Base-by-base conservation (phyloP, 2,113 vertebrate species). In the Serilophus lunatus region DNA sequence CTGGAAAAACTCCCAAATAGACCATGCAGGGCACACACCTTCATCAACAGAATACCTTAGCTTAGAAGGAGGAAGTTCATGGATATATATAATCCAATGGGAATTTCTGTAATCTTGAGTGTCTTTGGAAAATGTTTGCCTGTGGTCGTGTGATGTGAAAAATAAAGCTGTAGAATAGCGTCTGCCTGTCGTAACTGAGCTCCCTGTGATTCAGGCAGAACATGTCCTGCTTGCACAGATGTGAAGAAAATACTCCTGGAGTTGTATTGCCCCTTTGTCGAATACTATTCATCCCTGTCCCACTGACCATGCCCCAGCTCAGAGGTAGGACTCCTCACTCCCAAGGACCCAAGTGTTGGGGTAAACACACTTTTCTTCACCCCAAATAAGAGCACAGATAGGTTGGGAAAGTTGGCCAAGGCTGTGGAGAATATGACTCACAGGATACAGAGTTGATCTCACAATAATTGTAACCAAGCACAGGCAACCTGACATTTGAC, bases 251-350 rank as follows among this genome's bases (percentile, higher is more conserved):
- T 14, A 9, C 9, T 26, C 2, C n/a, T 45, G 15, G 20, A 56
- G 22, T 0, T 45, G 29, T 23, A 5, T 31, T 86, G 44, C 11
- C 63, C 74, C 70, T 50, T 11, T 7, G 29, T 25, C 36, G 74
- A 33, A 1, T 1, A 6, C 51, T 63, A 1, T 15, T 70, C 7
- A 0, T 80, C 42, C 23, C 42, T 50, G 6, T 19, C 0, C 1
- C 28, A 1, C 22, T 29, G 71, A 12, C 50, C 13, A 1, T 18
- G 45, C 60, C 44, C 13, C 45, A 59, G 54, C 60, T 71, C 61
- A 5, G 47, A 59, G 38, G 22, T 44, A 47, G 59, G 25, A 19
- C 49, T 38, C 25, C 31, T 69, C 38, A 9, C 33, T 72, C n/a
- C 13, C 45, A 35, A 40, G 19, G 10, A 2, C 13, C 14, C n/a